phyloP scores from a whole-genome alignment of 2,888 invertebrate genomes.

The Pyralis farinalis region DNA sequence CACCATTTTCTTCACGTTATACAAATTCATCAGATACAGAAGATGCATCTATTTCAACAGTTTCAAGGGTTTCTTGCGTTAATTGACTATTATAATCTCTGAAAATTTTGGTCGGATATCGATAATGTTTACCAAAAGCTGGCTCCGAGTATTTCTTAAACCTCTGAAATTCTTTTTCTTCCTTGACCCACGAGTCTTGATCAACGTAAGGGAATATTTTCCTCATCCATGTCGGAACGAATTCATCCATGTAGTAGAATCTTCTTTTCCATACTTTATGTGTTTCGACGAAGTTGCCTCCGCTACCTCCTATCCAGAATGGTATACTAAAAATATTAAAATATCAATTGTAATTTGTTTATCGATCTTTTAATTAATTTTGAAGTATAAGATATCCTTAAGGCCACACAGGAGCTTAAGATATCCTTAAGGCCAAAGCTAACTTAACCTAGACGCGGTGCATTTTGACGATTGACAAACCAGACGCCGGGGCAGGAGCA shows the following conservation, averaged over 20 bases:
- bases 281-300: conserved; percentile 42
- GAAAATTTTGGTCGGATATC: conserved; percentile 36
- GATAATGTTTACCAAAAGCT: conserved; percentile 50
- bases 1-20: no score
- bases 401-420: no score
- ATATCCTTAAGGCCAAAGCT: no score
- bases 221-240: conserved; percentile 49
- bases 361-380: no score
- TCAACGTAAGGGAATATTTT: conserved; percentile 40
- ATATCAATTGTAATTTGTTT: no score
- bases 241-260: conserved; percentile 49
- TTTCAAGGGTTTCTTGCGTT: conserved; percentile 34
- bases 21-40: no score
- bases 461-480: no score
- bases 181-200: conserved; percentile 44
- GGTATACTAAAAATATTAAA: conserved; percentile 43
- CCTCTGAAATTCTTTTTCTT: conserved; percentile 29
- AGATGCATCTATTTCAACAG: conserved; percentile 20
- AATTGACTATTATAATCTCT: conserved; percentile 33
- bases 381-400: no score
- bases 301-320: conserved; percentile 45
- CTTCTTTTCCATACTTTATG: conserved; percentile 49
- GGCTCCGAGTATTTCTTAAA: conserved; percentile 48
- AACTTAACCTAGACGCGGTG: no score
- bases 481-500: no score